Evolutionary conservation across 2,797 vertebrate genomes (phyloP).

Genomic region (Triplophysa bombifrons): DNA sequence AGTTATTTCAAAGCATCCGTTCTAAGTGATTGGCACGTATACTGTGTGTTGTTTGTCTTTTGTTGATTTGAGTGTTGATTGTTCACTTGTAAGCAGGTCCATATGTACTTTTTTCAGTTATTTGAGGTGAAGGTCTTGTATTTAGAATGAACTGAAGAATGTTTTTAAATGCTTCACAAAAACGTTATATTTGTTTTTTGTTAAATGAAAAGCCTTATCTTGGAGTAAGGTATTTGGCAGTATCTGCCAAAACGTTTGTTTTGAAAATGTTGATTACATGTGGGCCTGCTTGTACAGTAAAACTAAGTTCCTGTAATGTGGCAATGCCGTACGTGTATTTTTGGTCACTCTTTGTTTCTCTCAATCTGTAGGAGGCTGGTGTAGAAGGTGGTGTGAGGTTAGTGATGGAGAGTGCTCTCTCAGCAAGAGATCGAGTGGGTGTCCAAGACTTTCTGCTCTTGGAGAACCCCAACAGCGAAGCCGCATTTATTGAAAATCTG

Average conservation of each 20-base stretch:
- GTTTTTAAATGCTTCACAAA: not conserved
- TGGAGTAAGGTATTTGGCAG: not conserved
- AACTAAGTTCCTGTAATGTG: not conserved
- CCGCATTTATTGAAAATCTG: constrained; percentile 82
- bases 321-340: not conserved
- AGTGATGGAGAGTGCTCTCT: constrained; percentile 89
- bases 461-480: constrained; percentile 85
- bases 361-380: constrained; percentile 64
- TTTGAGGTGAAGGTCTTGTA: not conserved
- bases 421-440: constrained; percentile 84
- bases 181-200: not conserved
- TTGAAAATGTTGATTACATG: not conserved
- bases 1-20: not conserved
- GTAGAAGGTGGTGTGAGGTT: constrained; percentile 75
- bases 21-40: not conserved
- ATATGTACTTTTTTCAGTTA: not conserved
- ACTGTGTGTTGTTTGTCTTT: not conserved
- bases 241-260: too few species aligned
- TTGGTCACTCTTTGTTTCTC: not conserved
- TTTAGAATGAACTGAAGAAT: not conserved
- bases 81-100: not conserved
- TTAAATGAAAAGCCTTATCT: too few species aligned
- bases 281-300: not conserved
- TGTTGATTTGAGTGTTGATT: not conserved
- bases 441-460: constrained; percentile 87